Evolutionary conservation across 2,797 vertebrate species (phyloP).

Genomic region (Cossypha heuglini): DNA sequence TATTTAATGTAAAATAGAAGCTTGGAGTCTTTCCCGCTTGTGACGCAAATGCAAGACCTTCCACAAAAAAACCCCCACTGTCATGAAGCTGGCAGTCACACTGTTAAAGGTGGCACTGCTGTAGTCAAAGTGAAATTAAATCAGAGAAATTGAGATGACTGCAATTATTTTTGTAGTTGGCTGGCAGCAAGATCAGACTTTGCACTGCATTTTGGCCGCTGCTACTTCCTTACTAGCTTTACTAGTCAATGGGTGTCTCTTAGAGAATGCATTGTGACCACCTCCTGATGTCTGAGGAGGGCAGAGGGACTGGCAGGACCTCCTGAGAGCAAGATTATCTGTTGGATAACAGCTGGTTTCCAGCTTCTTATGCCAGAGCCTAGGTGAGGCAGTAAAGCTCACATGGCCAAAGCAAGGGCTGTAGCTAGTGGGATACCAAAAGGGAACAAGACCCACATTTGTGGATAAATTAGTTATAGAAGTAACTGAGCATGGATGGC

Average conservation of each 20-base stretch:
- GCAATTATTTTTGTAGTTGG: neutral
- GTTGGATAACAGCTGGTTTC: neutral
- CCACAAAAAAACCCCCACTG: neutral
- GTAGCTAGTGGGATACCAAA: neutral
- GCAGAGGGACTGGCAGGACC: neutral
- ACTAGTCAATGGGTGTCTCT: neutral
- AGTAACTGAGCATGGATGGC: neutral
- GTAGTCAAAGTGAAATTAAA: neutral
- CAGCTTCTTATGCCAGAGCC: neutral
- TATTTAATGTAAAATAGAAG: neutral
- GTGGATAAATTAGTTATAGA: neutral
- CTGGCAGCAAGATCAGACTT: neutral
- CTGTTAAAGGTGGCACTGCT: neutral
- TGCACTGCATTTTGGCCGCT: neutral
- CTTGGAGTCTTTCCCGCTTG: neutral
- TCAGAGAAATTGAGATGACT: neutral
- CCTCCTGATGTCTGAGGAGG: neutral
- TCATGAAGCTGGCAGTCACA: neutral
- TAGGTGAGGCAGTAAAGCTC: neutral
- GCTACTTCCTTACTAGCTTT: neutral
- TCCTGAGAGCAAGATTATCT: neutral
- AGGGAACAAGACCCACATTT: neutral
- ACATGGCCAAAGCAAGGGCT: neutral
- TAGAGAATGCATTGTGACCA: neutral
- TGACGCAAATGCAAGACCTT: neutral